Percentiles rank a stretch among this genome's conserved stretches.
phyloP scores from a whole-genome alignment of 2,113 vertebrate genomes.

The Lichenostomus cassidix region DNA sequence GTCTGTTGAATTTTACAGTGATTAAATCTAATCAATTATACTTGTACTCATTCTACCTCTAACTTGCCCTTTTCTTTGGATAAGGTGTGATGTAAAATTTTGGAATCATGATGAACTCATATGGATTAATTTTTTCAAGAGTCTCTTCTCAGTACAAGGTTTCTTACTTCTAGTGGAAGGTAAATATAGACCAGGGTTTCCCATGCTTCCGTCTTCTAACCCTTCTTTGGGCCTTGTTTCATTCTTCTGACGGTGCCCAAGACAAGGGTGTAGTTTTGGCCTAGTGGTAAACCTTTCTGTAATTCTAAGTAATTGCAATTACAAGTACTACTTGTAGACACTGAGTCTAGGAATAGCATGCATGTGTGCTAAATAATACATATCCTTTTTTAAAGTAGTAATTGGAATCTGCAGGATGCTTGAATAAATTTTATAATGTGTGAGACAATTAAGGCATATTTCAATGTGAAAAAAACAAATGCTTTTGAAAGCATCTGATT shows the following conservation, averaged over 20 bases:
- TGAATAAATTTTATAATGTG: not conserved
- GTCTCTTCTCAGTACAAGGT: not conserved
- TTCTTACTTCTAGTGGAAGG: not conserved
- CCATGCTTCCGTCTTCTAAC: not conserved
- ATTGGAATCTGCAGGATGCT: not conserved
- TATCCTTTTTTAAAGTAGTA: not conserved
- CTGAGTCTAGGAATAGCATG: not conserved
- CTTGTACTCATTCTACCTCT: not conserved
- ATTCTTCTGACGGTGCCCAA: not conserved
- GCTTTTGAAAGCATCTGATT: not conserved
- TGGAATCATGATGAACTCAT: not conserved
- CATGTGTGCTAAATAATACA: not conserved
- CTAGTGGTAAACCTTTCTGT: not conserved
- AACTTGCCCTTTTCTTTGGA: not conserved
- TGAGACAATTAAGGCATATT: not conserved
- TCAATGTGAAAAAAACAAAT: not conserved
- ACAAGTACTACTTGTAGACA: not conserved
- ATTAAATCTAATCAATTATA: not conserved
- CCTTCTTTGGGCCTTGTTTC: not conserved
- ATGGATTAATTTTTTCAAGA: not conserved
- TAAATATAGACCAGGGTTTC: not conserved
- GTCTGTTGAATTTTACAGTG: not conserved
- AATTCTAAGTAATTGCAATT: not conserved
- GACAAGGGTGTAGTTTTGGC: not conserved
- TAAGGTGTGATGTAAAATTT: not conserved